phyloP scores from a whole-genome alignment of 2,888 invertebrate genomes.

The Drosophila vallismaia region DNA sequence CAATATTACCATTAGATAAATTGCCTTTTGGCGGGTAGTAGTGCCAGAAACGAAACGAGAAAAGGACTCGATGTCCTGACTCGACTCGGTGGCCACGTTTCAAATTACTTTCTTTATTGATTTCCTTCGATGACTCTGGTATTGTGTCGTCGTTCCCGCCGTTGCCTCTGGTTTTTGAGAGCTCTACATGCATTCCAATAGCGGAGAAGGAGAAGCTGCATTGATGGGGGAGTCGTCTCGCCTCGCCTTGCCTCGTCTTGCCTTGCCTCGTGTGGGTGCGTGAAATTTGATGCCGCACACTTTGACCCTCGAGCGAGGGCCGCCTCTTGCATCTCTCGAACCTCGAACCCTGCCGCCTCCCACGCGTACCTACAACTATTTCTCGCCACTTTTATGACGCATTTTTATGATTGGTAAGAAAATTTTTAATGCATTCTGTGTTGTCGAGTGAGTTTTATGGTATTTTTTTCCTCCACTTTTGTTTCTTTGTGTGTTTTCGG shows the following conservation, averaged over 20 bases:
- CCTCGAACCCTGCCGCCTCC: too few species aligned
- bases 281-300: constrained; percentile 48
- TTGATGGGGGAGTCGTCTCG: too few species aligned
- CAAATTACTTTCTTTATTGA: constrained; percentile 80
- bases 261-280: constrained; percentile 39
- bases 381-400: constrained; percentile 64
- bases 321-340: too few species aligned
- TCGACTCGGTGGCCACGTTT: constrained; percentile 58
- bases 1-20: constrained; percentile 78
- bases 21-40: constrained; percentile 59
- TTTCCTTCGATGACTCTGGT: constrained; percentile 68
- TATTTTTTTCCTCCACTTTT: constrained; percentile 1
- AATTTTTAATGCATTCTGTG: constrained; percentile 66
- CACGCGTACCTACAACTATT: constrained; percentile 28
- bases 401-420: constrained; percentile 66
- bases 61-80: constrained; percentile 2
- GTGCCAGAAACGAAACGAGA: background rate
- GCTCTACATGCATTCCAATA: constrained; percentile 71
- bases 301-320: constrained; percentile 40
- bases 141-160: constrained; percentile 57
- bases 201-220: constrained; percentile 21
- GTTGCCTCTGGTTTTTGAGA: constrained; percentile 57
- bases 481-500: constrained; percentile 8
- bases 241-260: too few species aligned
- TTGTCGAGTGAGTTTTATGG: constrained; percentile 48